Percentiles rank a stretch among this genome's conserved stretches.
These are phyloP conservation scores for Mionectes macconnelli DNA, from an alignment of 2,113 vertebrate species.

Conservation along the genomic window DNA sequence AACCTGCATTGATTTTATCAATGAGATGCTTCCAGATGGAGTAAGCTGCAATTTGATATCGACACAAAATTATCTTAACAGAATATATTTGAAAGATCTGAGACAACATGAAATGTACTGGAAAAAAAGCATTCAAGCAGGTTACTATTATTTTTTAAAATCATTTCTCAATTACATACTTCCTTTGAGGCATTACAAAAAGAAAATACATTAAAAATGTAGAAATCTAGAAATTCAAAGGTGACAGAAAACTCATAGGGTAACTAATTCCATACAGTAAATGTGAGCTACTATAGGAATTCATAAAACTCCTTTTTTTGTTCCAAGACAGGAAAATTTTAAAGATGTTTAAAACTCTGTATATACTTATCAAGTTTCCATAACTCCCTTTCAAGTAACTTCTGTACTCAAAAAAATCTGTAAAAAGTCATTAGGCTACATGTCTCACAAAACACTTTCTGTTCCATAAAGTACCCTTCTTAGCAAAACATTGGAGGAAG, in stretches of 20 bases:
- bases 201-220: background rate
- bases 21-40: slow-evolving; percentile 83
- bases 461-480: background rate
- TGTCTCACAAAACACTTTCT: background rate
- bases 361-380: background rate
- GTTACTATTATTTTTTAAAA: background rate
- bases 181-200: background rate
- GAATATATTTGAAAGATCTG: background rate
- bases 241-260: background rate
- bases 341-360: background rate
- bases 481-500: background rate
- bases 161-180: background rate
- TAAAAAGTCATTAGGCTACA: background rate
- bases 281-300: background rate
- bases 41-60: slow-evolving; percentile 77
- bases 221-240: background rate
- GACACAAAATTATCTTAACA: slow-evolving; percentile 1
- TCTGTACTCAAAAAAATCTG: background rate
- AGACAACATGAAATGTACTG: background rate
- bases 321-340: background rate
- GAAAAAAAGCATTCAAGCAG: background rate
- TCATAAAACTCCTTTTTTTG: background rate
- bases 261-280: background rate
- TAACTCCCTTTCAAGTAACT: background rate
- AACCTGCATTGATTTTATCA: slow-evolving; percentile 89